phyloP scores from a whole-genome alignment of 2,888 invertebrate genomes.

The Apotomis betuletana region DNA sequence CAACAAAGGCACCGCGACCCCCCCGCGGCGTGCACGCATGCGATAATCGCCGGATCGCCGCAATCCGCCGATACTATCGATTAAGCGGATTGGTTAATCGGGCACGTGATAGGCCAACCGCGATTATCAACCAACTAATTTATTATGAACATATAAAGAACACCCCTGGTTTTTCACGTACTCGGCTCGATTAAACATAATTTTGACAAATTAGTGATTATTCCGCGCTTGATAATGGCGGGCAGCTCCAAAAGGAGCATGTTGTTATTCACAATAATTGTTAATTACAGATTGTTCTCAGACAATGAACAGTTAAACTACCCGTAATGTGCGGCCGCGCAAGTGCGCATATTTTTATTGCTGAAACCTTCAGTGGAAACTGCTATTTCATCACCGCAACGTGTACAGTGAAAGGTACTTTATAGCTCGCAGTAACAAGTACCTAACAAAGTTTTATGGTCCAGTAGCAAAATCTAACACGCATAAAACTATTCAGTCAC shows the following conservation, averaged over 20 bases:
- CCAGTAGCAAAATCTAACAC: slow-evolving; percentile 21
- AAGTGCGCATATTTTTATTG: background rate
- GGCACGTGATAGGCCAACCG: slow-evolving; percentile 41
- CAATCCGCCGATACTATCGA: slow-evolving; percentile 34
- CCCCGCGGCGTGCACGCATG: slow-evolving; percentile 26
- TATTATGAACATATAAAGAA: slow-evolving; percentile 35
- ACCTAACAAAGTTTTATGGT: background rate
- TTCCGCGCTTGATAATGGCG: slow-evolving; percentile 12
- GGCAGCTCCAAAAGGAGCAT: slow-evolving; percentile 9
- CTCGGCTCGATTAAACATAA: slow-evolving; percentile 32
- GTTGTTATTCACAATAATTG: slow-evolving; percentile 8
- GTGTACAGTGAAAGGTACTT: background rate
- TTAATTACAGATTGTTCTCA: slow-evolving; percentile 31
- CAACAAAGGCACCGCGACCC: slow-evolving; percentile 23
- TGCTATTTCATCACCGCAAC: background rate
- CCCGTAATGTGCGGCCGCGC: background rate
- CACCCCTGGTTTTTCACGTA: slow-evolving; percentile 20
- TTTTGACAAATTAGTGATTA: slow-evolving; percentile 32
- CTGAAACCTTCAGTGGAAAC: slow-evolving; percentile 13
- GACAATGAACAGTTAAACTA: slow-evolving; percentile 9
- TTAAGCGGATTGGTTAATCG: slow-evolving; percentile 36
- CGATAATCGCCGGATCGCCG: slow-evolving; percentile 30
- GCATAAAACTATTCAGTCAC: slow-evolving; percentile 16
- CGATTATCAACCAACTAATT: slow-evolving; percentile 35
- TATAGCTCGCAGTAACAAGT: slow-evolving; percentile 5